phyloP scores from a whole-genome alignment of 2,113 vertebrate species.

The Callocephalon fimbriatum region DNA sequence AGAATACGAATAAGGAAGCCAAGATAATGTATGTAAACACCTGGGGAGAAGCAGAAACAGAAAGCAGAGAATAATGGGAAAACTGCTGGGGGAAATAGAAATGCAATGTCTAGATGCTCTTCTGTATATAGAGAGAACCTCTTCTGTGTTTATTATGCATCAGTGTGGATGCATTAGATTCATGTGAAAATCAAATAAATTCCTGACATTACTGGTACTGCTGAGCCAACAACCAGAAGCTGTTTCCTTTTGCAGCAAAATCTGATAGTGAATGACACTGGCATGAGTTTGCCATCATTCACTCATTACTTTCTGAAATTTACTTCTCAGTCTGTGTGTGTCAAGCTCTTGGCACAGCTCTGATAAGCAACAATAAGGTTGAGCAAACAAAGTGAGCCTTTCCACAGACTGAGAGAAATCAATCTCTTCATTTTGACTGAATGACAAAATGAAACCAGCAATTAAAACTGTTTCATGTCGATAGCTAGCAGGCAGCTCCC shows the following conservation, averaged over 20 bases:
- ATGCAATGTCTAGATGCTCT: background rate
- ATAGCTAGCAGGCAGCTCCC: background rate
- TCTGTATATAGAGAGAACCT: background rate
- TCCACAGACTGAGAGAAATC: constrained; percentile 21
- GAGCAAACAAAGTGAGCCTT: background rate
- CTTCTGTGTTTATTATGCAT: background rate
- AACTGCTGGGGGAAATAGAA: background rate
- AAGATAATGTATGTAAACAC: background rate
- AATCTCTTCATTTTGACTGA: background rate
- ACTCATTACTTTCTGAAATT: background rate
- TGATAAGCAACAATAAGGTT: background rate
- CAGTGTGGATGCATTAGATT: background rate
- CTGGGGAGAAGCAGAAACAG: background rate
- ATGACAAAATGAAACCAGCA: constrained; percentile 22
- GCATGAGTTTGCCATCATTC: background rate
- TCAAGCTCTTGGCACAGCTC: background rate
- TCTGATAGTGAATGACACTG: background rate
- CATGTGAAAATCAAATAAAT: background rate
- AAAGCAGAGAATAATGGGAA: background rate
- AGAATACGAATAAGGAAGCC: background rate
- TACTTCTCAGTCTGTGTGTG: background rate
- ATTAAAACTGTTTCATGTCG: background rate
- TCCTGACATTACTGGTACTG: background rate
- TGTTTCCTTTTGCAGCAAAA: background rate
- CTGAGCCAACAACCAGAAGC: constrained; percentile 18